Evolutionary conservation across 2,797 vertebrate species (phyloP).

Genomic region (Syndactyla subalaris): DNA sequence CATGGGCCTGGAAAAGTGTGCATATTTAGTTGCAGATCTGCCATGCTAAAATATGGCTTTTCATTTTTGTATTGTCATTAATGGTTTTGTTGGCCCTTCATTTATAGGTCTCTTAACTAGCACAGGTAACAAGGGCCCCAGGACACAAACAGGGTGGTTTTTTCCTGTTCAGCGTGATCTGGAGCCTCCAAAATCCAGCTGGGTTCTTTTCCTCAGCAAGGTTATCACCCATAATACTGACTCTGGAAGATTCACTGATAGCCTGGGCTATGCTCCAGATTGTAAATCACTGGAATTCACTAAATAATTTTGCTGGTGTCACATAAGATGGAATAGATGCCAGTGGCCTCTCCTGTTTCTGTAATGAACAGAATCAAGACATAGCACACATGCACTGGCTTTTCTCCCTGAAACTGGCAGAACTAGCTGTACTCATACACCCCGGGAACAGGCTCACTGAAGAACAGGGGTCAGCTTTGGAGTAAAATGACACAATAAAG

Average conservation of each 20-base stretch:
- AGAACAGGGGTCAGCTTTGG: not conserved
- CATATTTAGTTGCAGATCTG: not conserved
- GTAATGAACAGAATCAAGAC: not conserved
- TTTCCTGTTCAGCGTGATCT: not conserved
- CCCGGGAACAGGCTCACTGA: not conserved
- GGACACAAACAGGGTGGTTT: fast-evolving
- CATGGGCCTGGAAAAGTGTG: not conserved
- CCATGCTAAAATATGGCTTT: not conserved
- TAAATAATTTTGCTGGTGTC: not conserved
- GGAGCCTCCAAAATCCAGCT: not conserved
- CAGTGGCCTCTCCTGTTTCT: not conserved
- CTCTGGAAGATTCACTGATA: not conserved
- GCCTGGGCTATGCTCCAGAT: not conserved
- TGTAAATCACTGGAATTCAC: slow-evolving; percentile 20
- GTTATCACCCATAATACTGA: not conserved
- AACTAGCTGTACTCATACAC: not conserved
- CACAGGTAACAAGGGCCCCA: not conserved
- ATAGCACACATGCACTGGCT: not conserved
- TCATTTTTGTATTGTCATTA: not conserved
- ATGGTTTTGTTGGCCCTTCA: not conserved
- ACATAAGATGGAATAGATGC: not conserved
- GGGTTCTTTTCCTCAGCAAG: not conserved
- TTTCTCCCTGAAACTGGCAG: not conserved
- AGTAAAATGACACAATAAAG: not conserved
- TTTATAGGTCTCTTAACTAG: not conserved